Base-by-base conservation (phyloP, 2,888 invertebrate genomes). In the Polyommatus icarus region DNA sequence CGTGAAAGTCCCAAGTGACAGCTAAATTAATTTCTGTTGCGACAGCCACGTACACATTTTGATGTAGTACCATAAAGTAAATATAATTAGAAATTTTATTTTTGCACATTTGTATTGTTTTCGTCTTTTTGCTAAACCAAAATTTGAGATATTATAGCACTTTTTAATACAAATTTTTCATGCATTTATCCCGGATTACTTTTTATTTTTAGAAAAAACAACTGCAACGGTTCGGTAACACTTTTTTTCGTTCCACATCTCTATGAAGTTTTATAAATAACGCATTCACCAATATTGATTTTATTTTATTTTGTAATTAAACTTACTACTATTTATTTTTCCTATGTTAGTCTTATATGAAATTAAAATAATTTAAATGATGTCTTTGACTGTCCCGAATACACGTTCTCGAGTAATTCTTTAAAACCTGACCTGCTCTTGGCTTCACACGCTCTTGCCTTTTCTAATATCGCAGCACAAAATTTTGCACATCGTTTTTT, bases 1-100 rank as follows among this genome's bases (percentile, higher is more conserved):
- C 67, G 15, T 12, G 67, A 67, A 29, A 67, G 6, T 29, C 15
- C 29, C 67, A 67, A 67, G 67, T 67, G 67, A 67, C 67, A 67
- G 67, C 29, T 32, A 67, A 67, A 67, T 32, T 32, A 67, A 67
- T 67, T 67, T 67, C 29, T 32, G 67, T 18, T 32, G 15, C 24
- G 61, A 12, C 24, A 10, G 24, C 15, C 15, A 12, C 29, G 67
- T 32, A 67, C 15, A 67, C 29, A 67, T 67, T 24, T 24, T 24
- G 4, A 24, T 24, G 12, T 4, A 61, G 61, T 61, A 20, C 3
- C n/a, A 46, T 46, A 46, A 46, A 46, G 46, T 10, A 40, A 40
- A 40, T 40, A 40, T 8, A 40, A 10, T 40, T 40, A 10, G 40
- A 40, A 10, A 40, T 40, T 10, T 10, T 10, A 10, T 40, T 40